Conservation (phyloP, 2,113 vertebrate genomes). For the Serilophus lunatus region DNA sequence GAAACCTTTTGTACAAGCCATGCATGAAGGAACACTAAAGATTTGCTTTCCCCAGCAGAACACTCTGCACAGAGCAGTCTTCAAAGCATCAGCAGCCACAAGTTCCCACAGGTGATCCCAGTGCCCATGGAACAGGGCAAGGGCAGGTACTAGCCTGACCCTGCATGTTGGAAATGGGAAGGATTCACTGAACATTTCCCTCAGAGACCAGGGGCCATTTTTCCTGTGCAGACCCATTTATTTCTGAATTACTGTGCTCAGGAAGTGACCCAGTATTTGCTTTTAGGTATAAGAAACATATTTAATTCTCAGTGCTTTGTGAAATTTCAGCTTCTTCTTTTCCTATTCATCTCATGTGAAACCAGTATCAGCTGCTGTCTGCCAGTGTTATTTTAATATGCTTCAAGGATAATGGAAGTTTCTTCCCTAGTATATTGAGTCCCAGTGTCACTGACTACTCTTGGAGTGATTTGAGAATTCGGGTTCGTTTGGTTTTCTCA, state of each 20-base stretch:
- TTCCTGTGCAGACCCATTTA: background rate
- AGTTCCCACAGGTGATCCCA: rapidly evolving
- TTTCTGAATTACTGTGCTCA: background rate
- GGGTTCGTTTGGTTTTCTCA: background rate
- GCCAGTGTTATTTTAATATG: background rate
- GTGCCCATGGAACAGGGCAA: background rate
- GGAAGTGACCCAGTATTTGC: background rate
- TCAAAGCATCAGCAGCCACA: background rate
- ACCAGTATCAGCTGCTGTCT: background rate
- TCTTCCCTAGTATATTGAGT: background rate
- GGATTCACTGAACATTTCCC: background rate
- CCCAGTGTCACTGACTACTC: background rate
- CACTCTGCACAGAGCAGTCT: background rate
- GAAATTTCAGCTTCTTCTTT: background rate
- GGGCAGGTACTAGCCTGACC: background rate
- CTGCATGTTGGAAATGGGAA: background rate
- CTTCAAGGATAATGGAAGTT: background rate
- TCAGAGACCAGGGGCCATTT: background rate
- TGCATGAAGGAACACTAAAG: background rate
- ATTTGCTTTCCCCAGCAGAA: background rate
- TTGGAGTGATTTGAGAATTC: background rate
- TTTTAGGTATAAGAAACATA: background rate
- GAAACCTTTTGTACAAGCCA: background rate
- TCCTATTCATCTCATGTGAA: background rate
- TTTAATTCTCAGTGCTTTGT: background rate